These are phyloP conservation scores for Liopterus haemorrhoidalis DNA, from an alignment of 2,888 invertebrate species.

Conservation along the genomic window DNA sequence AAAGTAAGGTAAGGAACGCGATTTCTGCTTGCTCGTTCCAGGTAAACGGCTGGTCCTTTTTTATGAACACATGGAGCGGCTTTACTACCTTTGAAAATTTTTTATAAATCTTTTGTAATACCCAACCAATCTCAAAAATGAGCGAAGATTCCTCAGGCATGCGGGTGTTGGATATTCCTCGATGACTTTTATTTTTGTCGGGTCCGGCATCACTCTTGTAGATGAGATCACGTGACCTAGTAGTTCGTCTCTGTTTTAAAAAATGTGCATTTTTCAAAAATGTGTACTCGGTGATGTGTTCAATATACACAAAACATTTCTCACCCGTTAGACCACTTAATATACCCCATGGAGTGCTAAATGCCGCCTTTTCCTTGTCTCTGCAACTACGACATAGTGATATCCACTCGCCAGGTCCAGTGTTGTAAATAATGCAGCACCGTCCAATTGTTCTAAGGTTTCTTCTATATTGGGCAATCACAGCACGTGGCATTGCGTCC, in stretches of 20 bases:
- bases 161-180: not conserved
- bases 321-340: not conserved
- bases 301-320: not conserved
- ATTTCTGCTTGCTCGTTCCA: slow-evolving; percentile 3
- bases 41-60: slow-evolving; percentile 3
- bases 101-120: slow-evolving; percentile 10
- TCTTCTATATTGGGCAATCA: too few relatives aligned
- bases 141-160: not conserved
- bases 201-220: not conserved
- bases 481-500: too few relatives aligned
- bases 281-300: not conserved
- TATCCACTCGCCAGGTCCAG: slow-evolving; percentile 26
- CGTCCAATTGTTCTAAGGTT: too few relatives aligned
- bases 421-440: slow-evolving; percentile 31
- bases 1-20: slow-evolving; percentile 3
- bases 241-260: not conserved
- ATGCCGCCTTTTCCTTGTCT: not conserved
- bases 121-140: slow-evolving; percentile 21
- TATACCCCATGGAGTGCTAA: not conserved
- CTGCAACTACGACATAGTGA: not conserved
- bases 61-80: slow-evolving; percentile 1
- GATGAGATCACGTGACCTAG: not conserved
- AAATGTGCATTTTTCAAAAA: not conserved
- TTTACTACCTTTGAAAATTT: not conserved
- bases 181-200: not conserved